Conservation (phyloP, 1,140 invertebrate species). For the Drosophila sproati region DNA sequence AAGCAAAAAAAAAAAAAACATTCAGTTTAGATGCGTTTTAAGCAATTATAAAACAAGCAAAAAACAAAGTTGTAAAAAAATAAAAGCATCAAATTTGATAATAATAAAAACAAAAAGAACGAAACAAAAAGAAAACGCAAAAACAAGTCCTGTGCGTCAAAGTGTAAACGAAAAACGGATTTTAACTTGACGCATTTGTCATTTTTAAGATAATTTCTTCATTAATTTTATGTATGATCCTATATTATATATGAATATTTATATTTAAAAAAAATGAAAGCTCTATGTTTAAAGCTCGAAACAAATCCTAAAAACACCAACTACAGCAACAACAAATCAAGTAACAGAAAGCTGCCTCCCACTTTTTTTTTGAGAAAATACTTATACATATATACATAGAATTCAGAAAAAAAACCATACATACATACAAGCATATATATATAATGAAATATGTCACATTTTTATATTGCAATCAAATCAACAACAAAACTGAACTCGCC, state of each 20-base stretch:
- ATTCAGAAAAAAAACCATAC: neutral
- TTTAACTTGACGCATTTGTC: conserved; percentile 50
- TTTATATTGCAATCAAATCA: conserved; percentile 44
- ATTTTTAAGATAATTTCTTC: conserved; percentile 61
- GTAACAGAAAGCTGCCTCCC: conserved; percentile 56
- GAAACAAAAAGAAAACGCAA: conserved; percentile 43
- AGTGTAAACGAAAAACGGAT: conserved; percentile 57
- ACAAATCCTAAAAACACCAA: conserved; percentile 44
- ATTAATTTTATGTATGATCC: conserved; percentile 68
- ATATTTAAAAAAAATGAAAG: conserved; percentile 53
- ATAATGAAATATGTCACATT: conserved; percentile 14
- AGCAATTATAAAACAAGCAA: conserved; percentile 36
- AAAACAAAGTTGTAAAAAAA: conserved; percentile 66
- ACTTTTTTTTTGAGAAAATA: neutral
- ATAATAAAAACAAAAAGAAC: conserved; percentile 35
- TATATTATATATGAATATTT: conserved; percentile 76
- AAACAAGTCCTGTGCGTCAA: conserved; percentile 46
- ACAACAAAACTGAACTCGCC: neutral
- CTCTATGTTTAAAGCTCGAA: conserved; percentile 40
- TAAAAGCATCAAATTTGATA: conserved; percentile 71
- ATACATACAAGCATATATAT: conserved; percentile 11
- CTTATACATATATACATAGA: conserved; percentile 15
- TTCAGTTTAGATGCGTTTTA: conserved; percentile 74
- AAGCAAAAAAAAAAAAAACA: conserved; percentile 26
- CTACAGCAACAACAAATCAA: conserved; percentile 7